phyloP scores from a whole-genome alignment of 2,888 invertebrate species.

The Leptinotarsa haldemani region DNA sequence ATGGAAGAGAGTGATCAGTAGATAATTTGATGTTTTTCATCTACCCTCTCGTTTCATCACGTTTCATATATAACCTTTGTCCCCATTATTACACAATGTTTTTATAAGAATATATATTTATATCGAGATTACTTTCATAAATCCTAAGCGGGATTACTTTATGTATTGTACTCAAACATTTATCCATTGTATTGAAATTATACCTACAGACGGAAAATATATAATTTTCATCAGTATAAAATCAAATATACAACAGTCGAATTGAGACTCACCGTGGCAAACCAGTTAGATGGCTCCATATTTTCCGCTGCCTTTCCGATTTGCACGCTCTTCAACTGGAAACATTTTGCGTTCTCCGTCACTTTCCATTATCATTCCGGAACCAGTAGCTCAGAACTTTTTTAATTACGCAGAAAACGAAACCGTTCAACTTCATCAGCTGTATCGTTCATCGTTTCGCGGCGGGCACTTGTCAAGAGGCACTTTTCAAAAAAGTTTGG shows the following conservation, averaged over 20 bases:
- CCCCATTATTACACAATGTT: no score
- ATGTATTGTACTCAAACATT: no score
- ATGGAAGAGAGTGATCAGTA: no score
- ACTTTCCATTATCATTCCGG: slow-evolving; percentile 33
- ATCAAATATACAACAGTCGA: background rate
- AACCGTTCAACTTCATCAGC: slow-evolving; percentile 31
- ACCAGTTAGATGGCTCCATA: slow-evolving; percentile 24
- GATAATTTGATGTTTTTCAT: no score
- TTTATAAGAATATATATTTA: no score
- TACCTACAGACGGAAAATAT: background rate
- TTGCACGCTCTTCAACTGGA: slow-evolving; percentile 7
- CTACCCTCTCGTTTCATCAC: no score
- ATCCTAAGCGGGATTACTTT: no score
- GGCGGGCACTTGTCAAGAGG: background rate
- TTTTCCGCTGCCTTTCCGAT: slow-evolving; percentile 21
- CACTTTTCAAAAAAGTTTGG: background rate
- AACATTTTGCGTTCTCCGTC: slow-evolving; percentile 27
- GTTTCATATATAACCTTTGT: no score
- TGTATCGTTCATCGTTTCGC: slow-evolving; percentile 10
- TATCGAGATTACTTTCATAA: no score
- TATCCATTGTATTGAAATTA: background rate
- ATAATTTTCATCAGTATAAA: background rate
- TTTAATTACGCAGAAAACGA: slow-evolving; percentile 33
- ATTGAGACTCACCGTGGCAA: slow-evolving; percentile 19
- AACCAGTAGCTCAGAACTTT: slow-evolving; percentile 26